Percentiles rank a stretch among this genome's conserved stretches.
Evolutionary conservation across 2,888 invertebrate genomes (phyloP).

Genomic region (Hemithea aestivaria): DNA sequence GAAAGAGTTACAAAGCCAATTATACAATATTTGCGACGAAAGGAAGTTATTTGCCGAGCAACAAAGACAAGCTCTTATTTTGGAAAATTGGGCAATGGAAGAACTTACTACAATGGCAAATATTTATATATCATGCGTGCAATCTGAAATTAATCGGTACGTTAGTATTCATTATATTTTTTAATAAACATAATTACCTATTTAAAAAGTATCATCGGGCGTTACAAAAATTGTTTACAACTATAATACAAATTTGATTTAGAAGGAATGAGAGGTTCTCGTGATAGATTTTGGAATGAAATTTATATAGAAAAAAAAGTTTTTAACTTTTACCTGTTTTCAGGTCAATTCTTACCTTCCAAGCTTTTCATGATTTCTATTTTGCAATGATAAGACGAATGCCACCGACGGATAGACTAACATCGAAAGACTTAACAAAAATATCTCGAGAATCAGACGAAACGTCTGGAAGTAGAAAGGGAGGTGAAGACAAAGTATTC

Average conservation of each 20-base stretch:
- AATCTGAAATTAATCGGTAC: conserved; percentile 81
- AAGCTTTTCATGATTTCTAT: conserved; percentile 70
- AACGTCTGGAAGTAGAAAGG: conserved; percentile 48
- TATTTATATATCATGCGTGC: conserved; percentile 76
- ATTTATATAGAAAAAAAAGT: too few relatives aligned
- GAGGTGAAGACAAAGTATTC: conserved; percentile 61
- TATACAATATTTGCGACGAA: conserved; percentile 78
- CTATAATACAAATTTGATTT: too few relatives aligned
- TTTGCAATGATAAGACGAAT: conserved; percentile 59
- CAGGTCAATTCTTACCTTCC: conserved; percentile 62
- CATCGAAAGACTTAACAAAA: conserved; percentile 60
- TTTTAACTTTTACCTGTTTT: too few relatives aligned
- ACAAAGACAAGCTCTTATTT: conserved; percentile 71
- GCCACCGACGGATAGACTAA: conserved; percentile 54
- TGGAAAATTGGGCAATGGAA: conserved; percentile 78
- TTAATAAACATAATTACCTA: too few relatives aligned
- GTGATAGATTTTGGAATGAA: too few relatives aligned
- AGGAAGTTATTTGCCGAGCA: conserved; percentile 75
- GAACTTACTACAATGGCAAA: conserved; percentile 77
- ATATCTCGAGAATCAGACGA: conserved; percentile 56
- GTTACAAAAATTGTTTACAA: too few relatives aligned
- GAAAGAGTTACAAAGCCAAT: conserved; percentile 66
- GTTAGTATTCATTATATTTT: conserved; percentile 26
- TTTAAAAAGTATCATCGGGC: too few relatives aligned
- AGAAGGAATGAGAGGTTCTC: too few relatives aligned